Conservation (phyloP, 2,888 invertebrate species). For the Perithous albicinctus region DNA sequence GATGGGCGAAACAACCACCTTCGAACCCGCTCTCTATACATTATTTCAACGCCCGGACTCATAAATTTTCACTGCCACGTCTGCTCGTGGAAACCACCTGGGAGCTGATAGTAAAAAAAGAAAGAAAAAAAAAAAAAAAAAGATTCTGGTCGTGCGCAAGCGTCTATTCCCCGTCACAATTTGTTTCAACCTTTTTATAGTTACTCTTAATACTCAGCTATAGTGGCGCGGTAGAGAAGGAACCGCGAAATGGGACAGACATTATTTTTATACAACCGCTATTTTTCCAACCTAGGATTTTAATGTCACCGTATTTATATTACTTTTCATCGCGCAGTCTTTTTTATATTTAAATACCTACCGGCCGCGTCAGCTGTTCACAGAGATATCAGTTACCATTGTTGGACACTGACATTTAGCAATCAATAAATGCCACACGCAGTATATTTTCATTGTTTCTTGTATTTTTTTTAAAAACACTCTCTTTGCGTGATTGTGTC, state of each 20-base stretch:
- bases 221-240: neutral
- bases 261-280: neutral
- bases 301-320: neutral
- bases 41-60: slow-evolving; percentile 56
- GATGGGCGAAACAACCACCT: slow-evolving; percentile 30
- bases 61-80: slow-evolving; percentile 43
- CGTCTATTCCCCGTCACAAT: neutral
- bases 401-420: neutral
- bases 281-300: neutral
- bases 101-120: slow-evolving; percentile 52
- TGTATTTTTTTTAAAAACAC: too few species aligned
- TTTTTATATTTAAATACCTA: neutral
- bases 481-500: too few species aligned
- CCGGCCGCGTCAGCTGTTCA: neutral
- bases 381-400: neutral
- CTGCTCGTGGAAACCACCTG: slow-evolving; percentile 44
- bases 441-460: neutral
- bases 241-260: neutral
- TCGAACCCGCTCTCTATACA: slow-evolving; percentile 47
- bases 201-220: neutral
- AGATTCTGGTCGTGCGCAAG: neutral
- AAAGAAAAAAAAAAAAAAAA: too few species aligned
- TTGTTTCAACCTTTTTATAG: neutral
- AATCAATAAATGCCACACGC: neutral
- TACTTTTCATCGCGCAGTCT: neutral